Conservation (phyloP, 2,888 invertebrate genomes). For the Thecophora atra region DNA sequence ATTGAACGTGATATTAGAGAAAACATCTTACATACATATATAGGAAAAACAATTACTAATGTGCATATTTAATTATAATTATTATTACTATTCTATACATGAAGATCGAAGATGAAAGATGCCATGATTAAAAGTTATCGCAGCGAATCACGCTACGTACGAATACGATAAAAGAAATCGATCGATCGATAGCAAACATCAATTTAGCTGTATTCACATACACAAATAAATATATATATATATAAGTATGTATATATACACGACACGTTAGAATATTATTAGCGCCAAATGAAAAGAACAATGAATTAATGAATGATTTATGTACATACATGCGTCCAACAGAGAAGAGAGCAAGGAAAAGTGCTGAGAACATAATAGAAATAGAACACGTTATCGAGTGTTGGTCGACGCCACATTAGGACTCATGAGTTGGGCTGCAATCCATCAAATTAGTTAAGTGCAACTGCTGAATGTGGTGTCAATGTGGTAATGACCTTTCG, state of each 20-base stretch:
- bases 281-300: slow-evolving; percentile 21
- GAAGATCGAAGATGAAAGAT: slow-evolving; percentile 20
- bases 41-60: slow-evolving; percentile 14
- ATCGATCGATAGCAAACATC: slow-evolving; percentile 9
- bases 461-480: no score
- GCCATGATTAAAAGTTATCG: slow-evolving; percentile 30
- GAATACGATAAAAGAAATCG: no score
- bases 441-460: no score
- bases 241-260: neutral
- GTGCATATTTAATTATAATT: slow-evolving; percentile 31
- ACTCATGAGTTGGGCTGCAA: no score
- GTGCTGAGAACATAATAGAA: neutral
- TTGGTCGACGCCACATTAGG: no score
- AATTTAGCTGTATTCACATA: neutral
- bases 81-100: slow-evolving; percentile 13
- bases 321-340: neutral
- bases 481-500: no score
- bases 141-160: neutral
- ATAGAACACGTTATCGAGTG: neutral
- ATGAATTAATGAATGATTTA: slow-evolving; percentile 23
- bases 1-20: slow-evolving; percentile 55
- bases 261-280: slow-evolving; percentile 21
- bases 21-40: slow-evolving; percentile 34
- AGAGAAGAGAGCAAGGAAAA: neutral
- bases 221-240: neutral